Evolutionary conservation across 1,140 invertebrate species (phyloP).

Genomic region (Calliphora vicina): DNA sequence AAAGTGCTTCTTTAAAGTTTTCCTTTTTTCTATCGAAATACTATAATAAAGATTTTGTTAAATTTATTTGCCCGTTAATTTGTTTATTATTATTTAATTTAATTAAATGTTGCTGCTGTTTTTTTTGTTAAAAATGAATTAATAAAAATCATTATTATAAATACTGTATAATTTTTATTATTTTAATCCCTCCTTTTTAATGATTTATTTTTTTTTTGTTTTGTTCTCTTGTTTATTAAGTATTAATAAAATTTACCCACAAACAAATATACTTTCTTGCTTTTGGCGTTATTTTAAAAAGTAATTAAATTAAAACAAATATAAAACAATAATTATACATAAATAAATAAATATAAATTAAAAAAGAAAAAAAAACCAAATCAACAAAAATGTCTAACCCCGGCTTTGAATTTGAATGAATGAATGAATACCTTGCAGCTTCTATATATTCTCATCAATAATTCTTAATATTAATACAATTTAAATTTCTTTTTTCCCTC

Average conservation of each 20-base stretch:
- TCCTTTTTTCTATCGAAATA: neutral
- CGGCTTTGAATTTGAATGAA: no score
- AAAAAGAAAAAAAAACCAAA: conserved; percentile 1
- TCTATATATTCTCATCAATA: no score
- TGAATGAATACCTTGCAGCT: neutral
- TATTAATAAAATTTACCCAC: conserved; percentile 29
- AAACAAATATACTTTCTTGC: conserved; percentile 23
- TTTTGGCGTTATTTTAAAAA: conserved; percentile 29
- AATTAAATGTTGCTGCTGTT: neutral
- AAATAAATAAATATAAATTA: conserved; percentile 12
- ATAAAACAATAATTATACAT: conserved; percentile 26
- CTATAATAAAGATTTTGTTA: neutral
- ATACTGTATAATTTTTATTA: neutral
- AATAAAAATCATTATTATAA: neutral
- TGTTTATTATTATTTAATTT: neutral
- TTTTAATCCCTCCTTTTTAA: conserved; percentile 7
- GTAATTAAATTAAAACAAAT: neutral
- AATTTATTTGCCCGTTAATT: neutral
- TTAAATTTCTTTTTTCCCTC: conserved; percentile 2
- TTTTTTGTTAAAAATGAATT: neutral
- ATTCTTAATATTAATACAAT: neutral
- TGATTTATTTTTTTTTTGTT: neutral
- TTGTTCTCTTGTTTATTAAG: conserved; percentile 23
- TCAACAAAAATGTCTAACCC: neutral
- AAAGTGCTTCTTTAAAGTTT: conserved; percentile 4